Percentiles rank a stretch among this genome's conserved stretches.
phyloP scores from a whole-genome alignment of 2,113 vertebrate species.

The Aepyceros melampus region DNA sequence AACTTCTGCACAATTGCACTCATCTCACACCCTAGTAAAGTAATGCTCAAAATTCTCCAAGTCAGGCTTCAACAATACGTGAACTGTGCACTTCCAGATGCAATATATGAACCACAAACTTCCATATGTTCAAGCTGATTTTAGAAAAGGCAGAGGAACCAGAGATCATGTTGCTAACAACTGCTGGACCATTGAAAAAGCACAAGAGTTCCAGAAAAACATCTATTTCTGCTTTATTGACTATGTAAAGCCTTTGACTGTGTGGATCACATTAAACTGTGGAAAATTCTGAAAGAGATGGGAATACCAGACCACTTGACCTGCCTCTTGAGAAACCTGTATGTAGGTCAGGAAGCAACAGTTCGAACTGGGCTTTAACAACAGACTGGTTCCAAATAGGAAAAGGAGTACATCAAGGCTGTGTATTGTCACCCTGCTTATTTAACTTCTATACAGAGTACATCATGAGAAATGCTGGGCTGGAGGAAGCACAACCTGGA shows the following conservation, averaged over 20 bases:
- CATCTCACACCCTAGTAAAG: neutral
- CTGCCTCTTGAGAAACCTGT: neutral
- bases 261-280: neutral
- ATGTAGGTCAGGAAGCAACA: neutral
- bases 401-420: neutral
- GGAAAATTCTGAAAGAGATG: neutral
- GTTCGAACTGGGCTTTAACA: neutral
- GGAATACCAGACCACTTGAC: neutral
- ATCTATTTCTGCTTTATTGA: too few relatives aligned
- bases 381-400: neutral
- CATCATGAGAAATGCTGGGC: neutral
- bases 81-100: neutral
- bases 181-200: too few relatives aligned
- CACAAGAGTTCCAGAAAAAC: too few relatives aligned
- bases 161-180: too few relatives aligned
- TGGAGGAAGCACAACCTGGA: neutral
- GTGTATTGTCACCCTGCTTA: neutral
- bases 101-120: too few relatives aligned
- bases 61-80: neutral
- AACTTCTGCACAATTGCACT: accelerated
- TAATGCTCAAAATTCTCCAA: neutral
- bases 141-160: too few relatives aligned
- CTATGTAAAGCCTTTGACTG: too few relatives aligned
- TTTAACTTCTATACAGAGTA: neutral
- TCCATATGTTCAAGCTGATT: neutral